Conservation (phyloP, 2,113 vertebrate species). For the Cichladusa arquata region DNA sequence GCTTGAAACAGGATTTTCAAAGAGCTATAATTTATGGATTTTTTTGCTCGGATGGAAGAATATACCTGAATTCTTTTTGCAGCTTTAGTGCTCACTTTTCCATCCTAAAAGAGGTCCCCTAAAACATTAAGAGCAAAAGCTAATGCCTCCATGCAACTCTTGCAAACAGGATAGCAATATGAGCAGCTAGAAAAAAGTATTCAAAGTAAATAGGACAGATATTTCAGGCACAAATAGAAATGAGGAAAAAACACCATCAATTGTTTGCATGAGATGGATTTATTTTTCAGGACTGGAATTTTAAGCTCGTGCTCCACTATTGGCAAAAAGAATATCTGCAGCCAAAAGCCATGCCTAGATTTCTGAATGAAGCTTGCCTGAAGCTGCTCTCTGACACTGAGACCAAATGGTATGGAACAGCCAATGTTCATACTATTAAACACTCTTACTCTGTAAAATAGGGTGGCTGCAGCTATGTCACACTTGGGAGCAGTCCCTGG, state of each 20-base stretch:
- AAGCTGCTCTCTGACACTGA: background rate
- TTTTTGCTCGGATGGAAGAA: background rate
- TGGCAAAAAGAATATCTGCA: background rate
- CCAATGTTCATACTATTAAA: background rate
- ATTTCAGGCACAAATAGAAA: background rate
- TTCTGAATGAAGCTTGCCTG: background rate
- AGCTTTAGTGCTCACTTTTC: background rate
- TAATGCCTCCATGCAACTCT: background rate
- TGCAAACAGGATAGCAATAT: background rate
- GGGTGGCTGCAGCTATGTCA: background rate
- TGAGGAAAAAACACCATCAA: fast-evolving
- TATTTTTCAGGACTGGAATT: background rate
- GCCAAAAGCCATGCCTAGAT: background rate
- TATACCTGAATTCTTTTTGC: background rate
- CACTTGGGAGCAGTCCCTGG: background rate
- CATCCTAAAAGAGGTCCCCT: background rate
- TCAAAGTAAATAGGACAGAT: background rate
- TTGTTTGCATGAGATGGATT: background rate
- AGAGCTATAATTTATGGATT: background rate
- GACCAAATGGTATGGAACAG: background rate
- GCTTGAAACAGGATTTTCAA: background rate
- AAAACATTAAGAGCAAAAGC: background rate
- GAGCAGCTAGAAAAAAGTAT: background rate
- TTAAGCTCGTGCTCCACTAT: background rate
- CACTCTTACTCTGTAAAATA: background rate